These are phyloP conservation scores for Sebastes matsubarae DNA, from an alignment of 2,797 vertebrate species.

Conservation along the genomic window DNA sequence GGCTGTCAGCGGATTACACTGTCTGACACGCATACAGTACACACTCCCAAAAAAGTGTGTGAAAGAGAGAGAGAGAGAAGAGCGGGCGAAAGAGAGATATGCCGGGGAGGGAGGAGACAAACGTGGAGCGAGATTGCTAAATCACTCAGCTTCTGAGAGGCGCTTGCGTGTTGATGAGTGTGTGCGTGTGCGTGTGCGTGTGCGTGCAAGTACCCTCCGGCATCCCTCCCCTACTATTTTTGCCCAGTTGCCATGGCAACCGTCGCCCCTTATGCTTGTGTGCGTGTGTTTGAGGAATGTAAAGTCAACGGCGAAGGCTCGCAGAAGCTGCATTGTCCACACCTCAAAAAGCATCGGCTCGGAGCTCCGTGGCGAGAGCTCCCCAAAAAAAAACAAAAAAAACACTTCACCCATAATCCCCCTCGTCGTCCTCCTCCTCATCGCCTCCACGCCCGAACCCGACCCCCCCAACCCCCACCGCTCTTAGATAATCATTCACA, in stretches of 20 bases:
- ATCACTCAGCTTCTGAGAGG: conserved; percentile 25
- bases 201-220: not conserved
- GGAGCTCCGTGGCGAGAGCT: not conserved
- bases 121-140: conserved; percentile 10
- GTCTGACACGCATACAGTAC: conserved; percentile 24
- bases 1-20: conserved; percentile 53
- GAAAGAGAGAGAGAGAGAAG: not conserved
- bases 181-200: not conserved
- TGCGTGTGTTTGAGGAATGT: conserved; percentile 42
- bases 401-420: conserved; percentile 7
- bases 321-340: conserved; percentile 32
- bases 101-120: conserved; percentile 18
- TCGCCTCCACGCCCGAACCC: not conserved
- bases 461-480: not conserved
- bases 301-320: conserved; percentile 39
- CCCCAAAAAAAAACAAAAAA: not conserved
- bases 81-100: not conserved
- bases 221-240: conserved; percentile 60
- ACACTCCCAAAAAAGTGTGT: conserved; percentile 13
- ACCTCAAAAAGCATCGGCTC: conserved; percentile 1
- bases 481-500: conserved; percentile 49
- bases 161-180: conserved; percentile 26
- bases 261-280: conserved; percentile 19
- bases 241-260: conserved; percentile 70
- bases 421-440: not conserved